Percentiles rank a stretch among this genome's conserved stretches.
Conservation (phyloP, 2,113 vertebrate genomes). For the Camarhynchus parvulus region DNA sequence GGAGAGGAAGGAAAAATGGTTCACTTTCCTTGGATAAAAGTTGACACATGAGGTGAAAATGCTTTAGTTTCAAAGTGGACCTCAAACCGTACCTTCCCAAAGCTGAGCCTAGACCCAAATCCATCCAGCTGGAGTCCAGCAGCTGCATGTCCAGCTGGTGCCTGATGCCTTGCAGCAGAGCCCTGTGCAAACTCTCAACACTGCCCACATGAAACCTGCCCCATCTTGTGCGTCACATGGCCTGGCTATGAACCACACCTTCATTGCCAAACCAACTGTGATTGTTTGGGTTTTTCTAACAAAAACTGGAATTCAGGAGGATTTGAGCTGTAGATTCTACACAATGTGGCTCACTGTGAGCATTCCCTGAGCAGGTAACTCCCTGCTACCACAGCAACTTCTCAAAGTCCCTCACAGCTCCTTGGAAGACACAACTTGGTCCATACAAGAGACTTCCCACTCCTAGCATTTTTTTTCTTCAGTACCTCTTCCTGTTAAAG, state of each 20-base stretch:
- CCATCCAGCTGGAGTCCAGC: background rate
- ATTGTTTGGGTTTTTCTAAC: background rate
- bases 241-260: background rate
- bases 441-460: background rate
- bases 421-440: background rate
- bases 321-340: background rate
- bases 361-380: background rate
- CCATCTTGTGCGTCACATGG: background rate
- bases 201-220: background rate
- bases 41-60: background rate
- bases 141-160: background rate
- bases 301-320: background rate
- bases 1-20: accelerated
- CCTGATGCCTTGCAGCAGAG: background rate
- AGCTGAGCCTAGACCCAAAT: background rate
- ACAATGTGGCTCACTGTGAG: background rate
- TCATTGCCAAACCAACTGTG: background rate
- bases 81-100: background rate
- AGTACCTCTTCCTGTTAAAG: background rate
- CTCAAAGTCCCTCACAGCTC: background rate
- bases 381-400: background rate
- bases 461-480: background rate
- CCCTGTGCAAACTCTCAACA: background rate
- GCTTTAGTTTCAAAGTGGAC: background rate
- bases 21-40: background rate